These are phyloP conservation scores for Tenualosa ilisha DNA, from an alignment of 2,797 vertebrate genomes.

Conservation along the genomic window DNA sequence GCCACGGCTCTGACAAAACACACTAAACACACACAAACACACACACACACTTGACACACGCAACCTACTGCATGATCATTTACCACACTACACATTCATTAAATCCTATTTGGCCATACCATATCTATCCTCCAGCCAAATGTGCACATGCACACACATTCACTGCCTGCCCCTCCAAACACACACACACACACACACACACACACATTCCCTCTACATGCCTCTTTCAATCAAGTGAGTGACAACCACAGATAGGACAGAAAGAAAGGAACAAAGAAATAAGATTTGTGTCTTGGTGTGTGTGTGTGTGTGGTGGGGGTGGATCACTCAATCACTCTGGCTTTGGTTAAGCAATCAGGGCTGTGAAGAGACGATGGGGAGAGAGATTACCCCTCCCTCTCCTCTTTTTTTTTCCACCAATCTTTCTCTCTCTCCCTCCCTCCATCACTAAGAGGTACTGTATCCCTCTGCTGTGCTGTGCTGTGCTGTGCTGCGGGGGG, in stretches of 20 bases:
- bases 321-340: constrained; percentile 62
- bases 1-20: neutral
- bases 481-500: too few relatives aligned
- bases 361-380: constrained; percentile 36
- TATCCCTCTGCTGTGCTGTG: neutral
- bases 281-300: constrained; percentile 9
- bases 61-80: neutral
- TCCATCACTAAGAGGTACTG: neutral
- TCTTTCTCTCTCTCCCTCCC: constrained; percentile 23
- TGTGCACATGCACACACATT: neutral
- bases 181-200: neutral
- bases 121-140: neutral
- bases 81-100: neutral
- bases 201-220: neutral
- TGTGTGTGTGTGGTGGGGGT: constrained; percentile 53
- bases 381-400: constrained; percentile 16
- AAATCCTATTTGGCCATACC: neutral
- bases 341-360: constrained; percentile 41
- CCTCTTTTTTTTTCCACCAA: constrained; percentile 12
- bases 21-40: neutral
- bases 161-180: neutral
- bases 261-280: constrained; percentile 34
- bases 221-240: constrained; percentile 24
- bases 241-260: constrained; percentile 6
- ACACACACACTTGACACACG: constrained; percentile 2